Conservation (phyloP, 2,113 vertebrate genomes). For the Zosterops hypoxanthus region DNA sequence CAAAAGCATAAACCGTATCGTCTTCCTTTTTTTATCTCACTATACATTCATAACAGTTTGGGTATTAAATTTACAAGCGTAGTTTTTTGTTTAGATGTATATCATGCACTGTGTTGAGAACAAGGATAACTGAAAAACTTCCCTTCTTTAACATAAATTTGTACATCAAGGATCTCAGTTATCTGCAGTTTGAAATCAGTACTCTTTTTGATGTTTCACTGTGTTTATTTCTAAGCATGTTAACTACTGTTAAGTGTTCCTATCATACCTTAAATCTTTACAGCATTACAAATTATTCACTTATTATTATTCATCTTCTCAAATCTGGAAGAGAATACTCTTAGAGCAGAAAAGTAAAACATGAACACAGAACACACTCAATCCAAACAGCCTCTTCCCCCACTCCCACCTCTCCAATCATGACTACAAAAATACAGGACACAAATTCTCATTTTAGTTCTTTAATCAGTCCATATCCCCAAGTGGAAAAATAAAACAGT, state of each 20-base stretch:
- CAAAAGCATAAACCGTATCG: neutral
- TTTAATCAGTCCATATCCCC: neutral
- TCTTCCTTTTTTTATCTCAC: neutral
- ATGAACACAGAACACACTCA: neutral
- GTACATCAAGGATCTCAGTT: neutral
- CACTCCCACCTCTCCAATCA: fast-evolving
- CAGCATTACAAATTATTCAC: neutral
- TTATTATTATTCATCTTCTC: neutral
- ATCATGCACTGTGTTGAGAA: neutral
- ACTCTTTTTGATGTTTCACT: neutral
- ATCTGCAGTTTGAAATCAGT: neutral
- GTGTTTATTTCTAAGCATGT: neutral
- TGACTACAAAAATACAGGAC: neutral
- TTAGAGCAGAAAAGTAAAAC: neutral
- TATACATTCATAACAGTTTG: neutral
- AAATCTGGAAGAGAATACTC: neutral
- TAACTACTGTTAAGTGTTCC: neutral
- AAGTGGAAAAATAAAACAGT: neutral
- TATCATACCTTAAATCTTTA: neutral
- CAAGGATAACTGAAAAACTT: neutral
- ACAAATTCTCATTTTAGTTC: neutral
- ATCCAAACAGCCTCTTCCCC: neutral
- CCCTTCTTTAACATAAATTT: neutral
- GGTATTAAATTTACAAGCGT: neutral
- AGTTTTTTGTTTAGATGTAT: neutral